phyloP scores from a whole-genome alignment of 2,797 vertebrate species.

The Eremophila alpestris region DNA sequence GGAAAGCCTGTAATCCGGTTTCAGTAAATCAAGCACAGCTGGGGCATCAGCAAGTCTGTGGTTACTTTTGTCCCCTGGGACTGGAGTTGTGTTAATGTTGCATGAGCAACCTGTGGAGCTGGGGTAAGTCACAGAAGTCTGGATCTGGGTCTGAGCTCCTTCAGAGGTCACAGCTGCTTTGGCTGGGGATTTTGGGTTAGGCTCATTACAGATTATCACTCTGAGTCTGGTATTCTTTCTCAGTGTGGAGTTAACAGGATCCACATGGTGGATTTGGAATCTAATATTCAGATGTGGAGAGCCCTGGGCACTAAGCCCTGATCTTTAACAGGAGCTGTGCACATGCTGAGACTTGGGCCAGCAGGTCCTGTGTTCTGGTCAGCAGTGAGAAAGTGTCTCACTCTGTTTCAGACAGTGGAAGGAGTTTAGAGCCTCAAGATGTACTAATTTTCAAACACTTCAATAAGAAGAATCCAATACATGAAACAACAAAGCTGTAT shows the following conservation, averaged over 20 bases:
- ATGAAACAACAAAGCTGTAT: neutral
- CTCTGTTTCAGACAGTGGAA: neutral
- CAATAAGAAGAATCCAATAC: neutral
- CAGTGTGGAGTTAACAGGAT: conserved; percentile 16
- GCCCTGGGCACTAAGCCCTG: neutral
- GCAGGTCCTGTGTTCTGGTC: neutral
- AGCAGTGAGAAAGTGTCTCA: neutral
- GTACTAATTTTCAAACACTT: neutral
- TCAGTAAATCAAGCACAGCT: neutral
- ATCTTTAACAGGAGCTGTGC: neutral
- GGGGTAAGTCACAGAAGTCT: neutral
- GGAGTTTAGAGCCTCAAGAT: neutral
- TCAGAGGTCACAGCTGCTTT: conserved; percentile 2
- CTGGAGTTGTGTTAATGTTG: neutral
- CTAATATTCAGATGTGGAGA: neutral
- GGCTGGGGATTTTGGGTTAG: conserved; percentile 20
- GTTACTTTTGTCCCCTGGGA: neutral
- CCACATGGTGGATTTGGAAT: conserved; percentile 11
- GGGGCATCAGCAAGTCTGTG: neutral
- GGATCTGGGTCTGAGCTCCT: neutral
- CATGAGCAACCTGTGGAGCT: neutral
- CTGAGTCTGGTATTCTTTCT: conserved; percentile 11
- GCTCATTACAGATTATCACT: conserved; percentile 2
- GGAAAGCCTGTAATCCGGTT: neutral
- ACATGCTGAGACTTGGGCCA: neutral